phyloP scores from a whole-genome alignment of 2,797 vertebrate genomes.

The Coreius guichenoti region DNA sequence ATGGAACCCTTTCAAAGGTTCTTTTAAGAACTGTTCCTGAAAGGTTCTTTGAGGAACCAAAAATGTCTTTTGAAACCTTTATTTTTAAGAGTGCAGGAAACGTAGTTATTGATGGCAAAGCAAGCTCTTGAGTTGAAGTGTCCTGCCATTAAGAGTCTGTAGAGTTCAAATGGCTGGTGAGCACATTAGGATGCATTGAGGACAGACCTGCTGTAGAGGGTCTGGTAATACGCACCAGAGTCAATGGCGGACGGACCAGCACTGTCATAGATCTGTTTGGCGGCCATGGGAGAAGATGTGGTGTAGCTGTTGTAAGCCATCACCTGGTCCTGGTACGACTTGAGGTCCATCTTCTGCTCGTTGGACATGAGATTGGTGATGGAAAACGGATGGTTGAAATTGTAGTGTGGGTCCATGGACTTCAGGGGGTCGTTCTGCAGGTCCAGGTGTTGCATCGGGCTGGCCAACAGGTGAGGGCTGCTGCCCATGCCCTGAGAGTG shows the following conservation, averaged over 20 bases:
- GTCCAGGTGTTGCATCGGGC: slow-evolving; percentile 84
- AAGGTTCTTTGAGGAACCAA: background rate
- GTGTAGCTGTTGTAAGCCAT: slow-evolving; percentile 83
- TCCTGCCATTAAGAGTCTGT: slow-evolving; percentile 11
- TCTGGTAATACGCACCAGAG: slow-evolving; percentile 85
- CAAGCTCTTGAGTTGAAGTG: slow-evolving; percentile 17
- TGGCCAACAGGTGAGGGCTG: slow-evolving; percentile 77
- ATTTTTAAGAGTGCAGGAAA: slow-evolving; percentile 30
- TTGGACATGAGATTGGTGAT: slow-evolving; percentile 94
- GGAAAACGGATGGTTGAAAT: slow-evolving; percentile 94
- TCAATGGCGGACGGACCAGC: slow-evolving; percentile 76
- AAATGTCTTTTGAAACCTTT: background rate
- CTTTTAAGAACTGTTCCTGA: background rate
- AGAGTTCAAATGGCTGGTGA: slow-evolving; percentile 48
- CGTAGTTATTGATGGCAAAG: background rate
- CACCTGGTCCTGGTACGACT: slow-evolving; percentile 85
- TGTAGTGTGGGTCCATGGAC: slow-evolving; percentile 88
- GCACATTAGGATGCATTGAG: slow-evolving; percentile 86
- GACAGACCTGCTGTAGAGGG: slow-evolving; percentile 87
- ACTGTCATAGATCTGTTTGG: slow-evolving; percentile 83
- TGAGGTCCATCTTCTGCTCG: slow-evolving; percentile 89
- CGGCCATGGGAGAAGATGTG: slow-evolving; percentile 70
- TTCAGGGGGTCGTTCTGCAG: slow-evolving; percentile 86
- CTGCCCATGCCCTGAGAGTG: slow-evolving; percentile 75
- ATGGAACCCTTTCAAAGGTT: background rate